These are phyloP conservation scores for Channa maculata DNA, from an alignment of 2,113 vertebrate species.

Conservation along the genomic window DNA sequence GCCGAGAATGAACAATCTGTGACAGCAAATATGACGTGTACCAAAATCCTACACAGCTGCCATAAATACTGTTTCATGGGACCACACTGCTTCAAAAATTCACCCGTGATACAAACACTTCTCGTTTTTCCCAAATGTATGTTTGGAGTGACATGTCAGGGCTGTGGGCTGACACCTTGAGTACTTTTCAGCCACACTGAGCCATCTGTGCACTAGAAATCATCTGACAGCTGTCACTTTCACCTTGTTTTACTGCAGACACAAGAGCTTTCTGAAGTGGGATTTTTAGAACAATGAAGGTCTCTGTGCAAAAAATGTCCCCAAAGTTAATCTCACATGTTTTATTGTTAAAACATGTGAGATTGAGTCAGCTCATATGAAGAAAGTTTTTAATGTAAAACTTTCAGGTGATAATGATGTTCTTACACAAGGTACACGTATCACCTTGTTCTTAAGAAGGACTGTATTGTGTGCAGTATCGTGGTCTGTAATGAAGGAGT, in stretches of 20 bases:
- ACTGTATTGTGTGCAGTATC: not conserved
- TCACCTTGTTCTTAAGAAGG: not conserved
- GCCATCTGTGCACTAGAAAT: constrained; percentile 27
- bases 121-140: not conserved
- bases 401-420: not conserved
- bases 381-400: not conserved
- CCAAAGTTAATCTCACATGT: not conserved
- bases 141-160: constrained; percentile 8
- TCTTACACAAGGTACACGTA: not conserved
- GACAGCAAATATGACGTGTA: too few species aligned
- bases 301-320: not conserved
- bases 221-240: constrained; percentile 54
- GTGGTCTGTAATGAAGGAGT: constrained; percentile 10
- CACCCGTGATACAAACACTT: too few species aligned
- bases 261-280: constrained; percentile 15
- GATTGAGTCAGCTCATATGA: not conserved
- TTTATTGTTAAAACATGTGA: too few species aligned
- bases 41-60: too few species aligned
- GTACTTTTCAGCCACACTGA: constrained; percentile 19
- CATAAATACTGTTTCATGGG: not conserved
- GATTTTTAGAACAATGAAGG: constrained; percentile 31
- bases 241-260: constrained; percentile 11
- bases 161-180: constrained; percentile 31
- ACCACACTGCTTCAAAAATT: too few species aligned
- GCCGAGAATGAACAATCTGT: not conserved